Base-by-base conservation (phyloP, 2,797 vertebrate species). In the Oryzias sinensis region DNA sequence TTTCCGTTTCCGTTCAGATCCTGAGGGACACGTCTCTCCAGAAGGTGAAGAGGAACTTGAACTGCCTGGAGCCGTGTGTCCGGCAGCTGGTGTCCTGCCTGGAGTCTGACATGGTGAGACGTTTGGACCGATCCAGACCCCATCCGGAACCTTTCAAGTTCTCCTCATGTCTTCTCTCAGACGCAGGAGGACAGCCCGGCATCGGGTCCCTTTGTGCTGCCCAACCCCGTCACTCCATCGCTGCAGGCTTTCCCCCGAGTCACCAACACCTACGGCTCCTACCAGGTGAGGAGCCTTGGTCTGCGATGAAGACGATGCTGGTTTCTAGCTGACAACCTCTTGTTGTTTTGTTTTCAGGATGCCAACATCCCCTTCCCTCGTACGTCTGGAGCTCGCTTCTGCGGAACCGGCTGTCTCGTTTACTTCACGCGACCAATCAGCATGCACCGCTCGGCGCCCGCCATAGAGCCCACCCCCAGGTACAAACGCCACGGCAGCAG, bases 11-110 rank as follows among this genome's bases (percentile, higher is more conserved):
- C 49, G 41, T 25, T 17, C 66, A 99, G 97, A 94, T 95, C 72
- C 73, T 99, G 82, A 97, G 94, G 11, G 97, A 99, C 77, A 98
- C 95, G 1, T 98, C 97, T 0, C 91, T 98, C 42, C 97, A 99
- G 88, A 99, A 99, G 81, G 97, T 98, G 78, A 99, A 99, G 81
- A 90, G 97, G 73, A 98, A 98, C 88, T 96, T 98, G 91, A 98
- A 96, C 88, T 99, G 97, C 68, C 83, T 99, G 83, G 97, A 99
- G 89, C 97, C 97, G 0, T 99, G 97, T 70, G 93, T 99, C 64
- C 93, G 97, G 41, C 96, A 98, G 90, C 90, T 99, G 18, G 96
- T 99, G 62, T 98, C 97, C 77, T 98, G 95, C 63, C 88, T 99
- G 56, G 96, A 99, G 89, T 94, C 95, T 1, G 95, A 96, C 15